Conservation (phyloP, 2,113 vertebrate genomes). For the Zosterops borbonicus region DNA sequence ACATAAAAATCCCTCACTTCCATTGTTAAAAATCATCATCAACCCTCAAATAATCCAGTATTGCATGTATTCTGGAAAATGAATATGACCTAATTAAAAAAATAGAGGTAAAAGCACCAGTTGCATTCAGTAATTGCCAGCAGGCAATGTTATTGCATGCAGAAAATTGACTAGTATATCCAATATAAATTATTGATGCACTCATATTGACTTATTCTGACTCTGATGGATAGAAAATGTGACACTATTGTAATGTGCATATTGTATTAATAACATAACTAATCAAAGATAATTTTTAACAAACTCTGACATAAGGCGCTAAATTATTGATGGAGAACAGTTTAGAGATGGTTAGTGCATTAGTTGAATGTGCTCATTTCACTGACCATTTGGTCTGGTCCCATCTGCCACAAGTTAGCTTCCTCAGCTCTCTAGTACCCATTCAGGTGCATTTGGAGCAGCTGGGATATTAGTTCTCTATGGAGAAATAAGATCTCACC, state of each 20-base stretch:
- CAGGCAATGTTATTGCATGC: conserved; percentile 10
- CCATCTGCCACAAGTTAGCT: conserved; percentile 65
- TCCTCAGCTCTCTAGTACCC: conserved; percentile 53
- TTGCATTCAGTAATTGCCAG: conserved; percentile 42
- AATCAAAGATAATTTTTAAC: conserved; percentile 67
- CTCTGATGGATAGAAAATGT: conserved; percentile 56
- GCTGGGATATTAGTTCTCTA: conserved; percentile 69
- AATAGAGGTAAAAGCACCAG: conserved; percentile 40
- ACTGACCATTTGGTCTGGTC: conserved; percentile 72
- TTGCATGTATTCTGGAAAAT: background rate
- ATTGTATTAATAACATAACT: conserved; percentile 68
- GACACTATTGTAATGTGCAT: conserved; percentile 48
- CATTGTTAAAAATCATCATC: background rate
- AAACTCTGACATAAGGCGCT: conserved; percentile 50
- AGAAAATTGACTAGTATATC: conserved; percentile 51
- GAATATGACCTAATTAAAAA: background rate
- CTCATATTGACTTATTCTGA: conserved; percentile 54
- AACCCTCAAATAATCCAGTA: background rate
- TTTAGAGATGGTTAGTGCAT: conserved; percentile 65
- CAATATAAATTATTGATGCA: conserved; percentile 67
- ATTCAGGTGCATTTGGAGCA: conserved; percentile 69
- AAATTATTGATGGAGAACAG: conserved; percentile 69
- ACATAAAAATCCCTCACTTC: background rate
- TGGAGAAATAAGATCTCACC: conserved; percentile 65
- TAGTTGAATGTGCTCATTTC: conserved; percentile 62